Evolutionary conservation across 2,113 vertebrate species (phyloP).

Genomic region (Ascaphus truei): DNA sequence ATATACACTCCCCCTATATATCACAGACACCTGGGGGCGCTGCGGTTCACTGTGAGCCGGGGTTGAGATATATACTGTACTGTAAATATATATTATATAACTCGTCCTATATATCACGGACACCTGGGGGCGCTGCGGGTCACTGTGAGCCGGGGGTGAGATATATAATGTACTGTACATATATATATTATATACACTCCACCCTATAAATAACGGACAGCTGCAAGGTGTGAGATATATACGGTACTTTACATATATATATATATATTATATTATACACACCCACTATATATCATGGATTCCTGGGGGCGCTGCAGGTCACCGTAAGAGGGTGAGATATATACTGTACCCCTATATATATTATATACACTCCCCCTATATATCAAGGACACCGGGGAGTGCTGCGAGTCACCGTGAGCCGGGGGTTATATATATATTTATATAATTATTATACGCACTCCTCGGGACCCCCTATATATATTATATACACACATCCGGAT

Average conservation of each 20-base stretch:
- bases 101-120: neutral
- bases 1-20: no score
- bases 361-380: no score
- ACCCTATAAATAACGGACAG: neutral
- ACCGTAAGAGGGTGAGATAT: constrained; percentile 67
- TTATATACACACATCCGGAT: no score
- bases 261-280: neutral
- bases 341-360: neutral
- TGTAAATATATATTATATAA: neutral
- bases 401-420: no score
- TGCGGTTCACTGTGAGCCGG: constrained; percentile 38
- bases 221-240: constrained; percentile 72
- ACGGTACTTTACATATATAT: neutral
- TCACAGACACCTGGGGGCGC: no score
- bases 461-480: no score
- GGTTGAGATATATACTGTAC: constrained; percentile 66
- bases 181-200: neutral
- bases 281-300: neutral
- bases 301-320: no score
- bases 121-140: no score
- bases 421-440: no score
- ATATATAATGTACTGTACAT: neutral
- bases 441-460: no score
- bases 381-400: no score
- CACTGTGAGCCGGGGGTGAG: constrained; percentile 71